These are phyloP conservation scores for Limosa lapponica DNA, from an alignment of 2,797 vertebrate genomes.

Conservation along the genomic window DNA sequence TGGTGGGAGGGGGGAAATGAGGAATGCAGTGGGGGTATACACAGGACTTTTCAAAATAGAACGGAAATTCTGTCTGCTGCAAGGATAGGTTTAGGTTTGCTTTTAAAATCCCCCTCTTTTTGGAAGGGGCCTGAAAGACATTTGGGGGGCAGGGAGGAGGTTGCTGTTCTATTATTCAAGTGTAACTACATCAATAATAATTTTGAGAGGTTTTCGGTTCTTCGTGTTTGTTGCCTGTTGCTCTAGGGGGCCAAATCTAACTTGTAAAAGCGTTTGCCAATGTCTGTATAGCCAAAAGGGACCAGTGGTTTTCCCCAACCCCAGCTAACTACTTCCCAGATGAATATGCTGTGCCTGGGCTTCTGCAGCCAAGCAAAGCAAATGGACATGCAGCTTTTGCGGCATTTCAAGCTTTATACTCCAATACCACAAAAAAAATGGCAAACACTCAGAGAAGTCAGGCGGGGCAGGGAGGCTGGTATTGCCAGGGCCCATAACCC, in stretches of 20 bases:
- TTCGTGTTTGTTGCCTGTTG: background rate
- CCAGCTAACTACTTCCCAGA: slow-evolving; percentile 27
- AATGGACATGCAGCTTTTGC: slow-evolving; percentile 1
- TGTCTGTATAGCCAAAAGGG: background rate
- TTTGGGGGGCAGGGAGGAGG: background rate
- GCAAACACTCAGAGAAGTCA: background rate
- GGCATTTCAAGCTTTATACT: slow-evolving; percentile 1
- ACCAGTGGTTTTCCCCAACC: slow-evolving; percentile 5
- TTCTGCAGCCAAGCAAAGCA: slow-evolving; percentile 58
- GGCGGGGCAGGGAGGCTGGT: background rate
- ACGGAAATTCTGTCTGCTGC: slow-evolving; percentile 1
- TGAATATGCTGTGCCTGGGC: background rate
- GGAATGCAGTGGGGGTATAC: background rate
- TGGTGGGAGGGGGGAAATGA: background rate
- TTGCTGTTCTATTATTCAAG: slow-evolving; percentile 47
- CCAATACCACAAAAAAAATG: slow-evolving; percentile 8
- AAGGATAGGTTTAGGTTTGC: slow-evolving; percentile 21
- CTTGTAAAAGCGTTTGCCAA: background rate
- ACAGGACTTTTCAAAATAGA: slow-evolving; percentile 17
- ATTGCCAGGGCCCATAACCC: background rate
- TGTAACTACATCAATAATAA: slow-evolving; percentile 47
- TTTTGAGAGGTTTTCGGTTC: slow-evolving; percentile 42
- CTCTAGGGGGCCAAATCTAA: background rate
- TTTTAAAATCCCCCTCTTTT: slow-evolving; percentile 56
- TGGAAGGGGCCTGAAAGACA: slow-evolving; percentile 25